A percentile compares a stretch with the other conserved stretches of the same genome.
Conservation (phyloP, 2,797 vertebrate genomes). For the Micromesistius poutassou region DNA sequence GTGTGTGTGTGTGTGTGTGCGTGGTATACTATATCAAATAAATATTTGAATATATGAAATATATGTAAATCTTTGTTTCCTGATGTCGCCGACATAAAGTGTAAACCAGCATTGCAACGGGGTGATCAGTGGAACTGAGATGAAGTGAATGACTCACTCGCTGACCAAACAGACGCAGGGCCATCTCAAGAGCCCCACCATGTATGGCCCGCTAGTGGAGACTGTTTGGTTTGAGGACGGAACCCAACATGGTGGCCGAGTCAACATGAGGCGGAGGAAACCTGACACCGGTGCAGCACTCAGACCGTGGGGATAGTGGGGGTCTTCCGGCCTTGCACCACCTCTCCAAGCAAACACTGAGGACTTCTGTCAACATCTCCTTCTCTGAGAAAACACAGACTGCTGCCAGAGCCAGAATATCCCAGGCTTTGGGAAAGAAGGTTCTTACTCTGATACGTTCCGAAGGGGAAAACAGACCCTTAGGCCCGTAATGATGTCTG, state of each 20-base stretch:
- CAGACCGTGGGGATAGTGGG: constrained; percentile 4
- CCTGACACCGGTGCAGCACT: constrained; percentile 22
- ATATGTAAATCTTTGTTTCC: no score
- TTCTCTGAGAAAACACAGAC: constrained; percentile 22
- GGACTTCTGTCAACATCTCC: constrained; percentile 20
- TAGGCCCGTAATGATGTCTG: background rate
- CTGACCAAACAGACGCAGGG: background rate
- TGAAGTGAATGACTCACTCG: background rate
- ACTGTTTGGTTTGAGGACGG: constrained; percentile 12
- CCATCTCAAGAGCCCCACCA: background rate
- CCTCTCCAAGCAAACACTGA: constrained; percentile 39
- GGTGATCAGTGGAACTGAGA: background rate
- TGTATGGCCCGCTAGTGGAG: constrained; percentile 6
- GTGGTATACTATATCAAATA: background rate
- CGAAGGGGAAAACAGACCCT: background rate
- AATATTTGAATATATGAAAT: no score
- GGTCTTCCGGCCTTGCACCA: constrained; percentile 38
- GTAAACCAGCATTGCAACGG: background rate
- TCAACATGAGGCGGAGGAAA: constrained; percentile 36
- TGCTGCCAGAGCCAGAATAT: background rate
- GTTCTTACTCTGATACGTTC: background rate
- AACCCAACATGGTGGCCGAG: constrained; percentile 18
- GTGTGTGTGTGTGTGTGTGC: background rate
- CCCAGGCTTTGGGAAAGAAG: background rate
- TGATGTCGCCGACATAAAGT: no score